phyloP scores from a whole-genome alignment of 2,113 vertebrate species.

The Trematomus loennbergii region DNA sequence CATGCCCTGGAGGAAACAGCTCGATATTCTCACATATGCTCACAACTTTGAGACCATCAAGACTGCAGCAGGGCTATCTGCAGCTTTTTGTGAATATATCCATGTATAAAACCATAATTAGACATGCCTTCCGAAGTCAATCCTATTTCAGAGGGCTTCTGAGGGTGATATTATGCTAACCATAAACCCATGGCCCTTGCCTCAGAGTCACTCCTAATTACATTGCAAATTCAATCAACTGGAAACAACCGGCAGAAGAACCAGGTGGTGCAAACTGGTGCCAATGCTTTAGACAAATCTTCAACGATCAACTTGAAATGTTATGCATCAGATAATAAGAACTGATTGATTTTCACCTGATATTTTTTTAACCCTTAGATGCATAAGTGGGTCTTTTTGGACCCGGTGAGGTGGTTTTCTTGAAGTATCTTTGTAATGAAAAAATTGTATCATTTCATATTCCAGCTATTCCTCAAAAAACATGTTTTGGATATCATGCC shows the following conservation, averaged over 20 bases:
- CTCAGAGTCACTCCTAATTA: conserved; percentile 71
- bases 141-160: conserved; percentile 65
- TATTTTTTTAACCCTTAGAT: too few species aligned
- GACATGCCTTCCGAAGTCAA: conserved; percentile 68
- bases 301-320: conserved; percentile 22
- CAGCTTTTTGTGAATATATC: conserved; percentile 42
- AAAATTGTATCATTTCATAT: too few species aligned
- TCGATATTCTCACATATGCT: background rate
- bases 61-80: conserved; percentile 21
- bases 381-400: too few species aligned
- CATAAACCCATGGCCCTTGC: conserved; percentile 62
- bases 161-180: conserved; percentile 58
- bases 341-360: conserved; percentile 57
- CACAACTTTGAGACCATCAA: conserved; percentile 36
- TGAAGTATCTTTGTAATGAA: too few species aligned
- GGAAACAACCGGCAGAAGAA: conserved; percentile 62
- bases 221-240: conserved; percentile 68
- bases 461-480: too few species aligned
- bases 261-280: conserved; percentile 10
- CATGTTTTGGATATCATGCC: too few species aligned
- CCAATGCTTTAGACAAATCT: conserved; percentile 11
- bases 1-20: conserved; percentile 33
- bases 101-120: conserved; percentile 64
- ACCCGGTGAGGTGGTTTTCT: too few species aligned
- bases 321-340: conserved; percentile 14